Percentiles rank a stretch among this genome's conserved stretches.
Conservation (phyloP, 2,888 invertebrate genomes). For the Theodoxus fluviatilis region DNA sequence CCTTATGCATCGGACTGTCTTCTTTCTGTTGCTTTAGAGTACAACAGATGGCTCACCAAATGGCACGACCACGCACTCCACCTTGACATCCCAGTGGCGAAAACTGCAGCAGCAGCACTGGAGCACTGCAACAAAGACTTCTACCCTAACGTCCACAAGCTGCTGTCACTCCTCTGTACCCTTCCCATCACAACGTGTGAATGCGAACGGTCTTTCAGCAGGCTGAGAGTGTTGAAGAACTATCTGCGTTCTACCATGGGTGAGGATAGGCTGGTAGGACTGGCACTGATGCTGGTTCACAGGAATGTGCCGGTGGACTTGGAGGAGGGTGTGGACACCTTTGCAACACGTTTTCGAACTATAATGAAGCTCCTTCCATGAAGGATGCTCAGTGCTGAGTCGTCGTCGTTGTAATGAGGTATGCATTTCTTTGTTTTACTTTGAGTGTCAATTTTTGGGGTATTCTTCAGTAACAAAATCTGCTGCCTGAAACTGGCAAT, state of each 20-base stretch:
- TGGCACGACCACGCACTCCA: neutral
- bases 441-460: too few relatives aligned
- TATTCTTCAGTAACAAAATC: too few relatives aligned
- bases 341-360: neutral
- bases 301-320: conserved; percentile 13
- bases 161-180: conserved; percentile 22
- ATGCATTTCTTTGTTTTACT: too few relatives aligned
- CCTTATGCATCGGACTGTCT: too few relatives aligned
- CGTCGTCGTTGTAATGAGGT: too few relatives aligned
- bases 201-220: conserved; percentile 27
- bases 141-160: conserved; percentile 27
- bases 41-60: neutral
- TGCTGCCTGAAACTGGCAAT: too few relatives aligned
- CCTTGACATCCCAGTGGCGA: conserved; percentile 9
- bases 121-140: conserved; percentile 23
- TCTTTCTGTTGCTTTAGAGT: too few relatives aligned
- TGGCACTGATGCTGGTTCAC: conserved; percentile 29
- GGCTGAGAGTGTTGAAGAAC: conserved; percentile 29
- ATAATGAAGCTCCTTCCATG: too few relatives aligned
- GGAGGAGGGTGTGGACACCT: neutral
- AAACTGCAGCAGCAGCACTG: conserved; percentile 20
- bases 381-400: too few relatives aligned
- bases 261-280: conserved; percentile 27
- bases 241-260: conserved; percentile 32
- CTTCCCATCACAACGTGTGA: conserved; percentile 30